These are phyloP conservation scores for Engystomops pustulosus DNA, from an alignment of 2,113 vertebrate genomes.

Conservation along the genomic window DNA sequence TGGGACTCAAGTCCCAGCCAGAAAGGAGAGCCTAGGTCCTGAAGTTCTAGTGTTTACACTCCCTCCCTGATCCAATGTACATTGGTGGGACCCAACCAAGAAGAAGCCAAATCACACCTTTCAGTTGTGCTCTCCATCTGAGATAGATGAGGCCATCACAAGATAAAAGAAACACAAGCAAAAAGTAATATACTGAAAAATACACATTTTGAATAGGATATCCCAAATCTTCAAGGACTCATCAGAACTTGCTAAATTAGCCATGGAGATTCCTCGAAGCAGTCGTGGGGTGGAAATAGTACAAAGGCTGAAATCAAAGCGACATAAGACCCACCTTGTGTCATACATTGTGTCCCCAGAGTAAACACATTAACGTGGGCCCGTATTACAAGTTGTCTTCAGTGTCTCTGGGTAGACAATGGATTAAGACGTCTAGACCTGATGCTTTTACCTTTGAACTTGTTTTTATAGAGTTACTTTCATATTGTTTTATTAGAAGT, in stretches of 20 bases:
- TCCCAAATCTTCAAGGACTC: not conserved
- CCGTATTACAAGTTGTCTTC: not conserved
- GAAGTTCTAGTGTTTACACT: no score
- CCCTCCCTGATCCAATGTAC: no score
- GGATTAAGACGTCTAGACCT: conserved; percentile 24
- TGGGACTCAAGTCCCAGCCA: no score
- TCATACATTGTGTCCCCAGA: not conserved
- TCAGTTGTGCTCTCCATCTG: no score
- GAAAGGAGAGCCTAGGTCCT: no score
- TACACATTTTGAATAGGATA: not conserved
- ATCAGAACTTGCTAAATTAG: not conserved
- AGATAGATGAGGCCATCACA: no score
- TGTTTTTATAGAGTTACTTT: not conserved
- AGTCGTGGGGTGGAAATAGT: not conserved
- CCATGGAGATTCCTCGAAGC: not conserved
- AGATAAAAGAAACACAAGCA: not conserved
- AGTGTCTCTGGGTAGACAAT: not conserved
- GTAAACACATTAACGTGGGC: not conserved
- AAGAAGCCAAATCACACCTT: no score
- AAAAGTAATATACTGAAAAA: not conserved
- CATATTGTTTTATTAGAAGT: conserved; percentile 7
- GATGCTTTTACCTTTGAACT: conserved; percentile 16
- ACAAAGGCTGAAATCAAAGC: not conserved
- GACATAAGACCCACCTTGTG: not conserved
- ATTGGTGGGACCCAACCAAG: no score